phyloP scores from a whole-genome alignment of 2,113 vertebrate species.

The Cryptomyrus ogoouensis region DNA sequence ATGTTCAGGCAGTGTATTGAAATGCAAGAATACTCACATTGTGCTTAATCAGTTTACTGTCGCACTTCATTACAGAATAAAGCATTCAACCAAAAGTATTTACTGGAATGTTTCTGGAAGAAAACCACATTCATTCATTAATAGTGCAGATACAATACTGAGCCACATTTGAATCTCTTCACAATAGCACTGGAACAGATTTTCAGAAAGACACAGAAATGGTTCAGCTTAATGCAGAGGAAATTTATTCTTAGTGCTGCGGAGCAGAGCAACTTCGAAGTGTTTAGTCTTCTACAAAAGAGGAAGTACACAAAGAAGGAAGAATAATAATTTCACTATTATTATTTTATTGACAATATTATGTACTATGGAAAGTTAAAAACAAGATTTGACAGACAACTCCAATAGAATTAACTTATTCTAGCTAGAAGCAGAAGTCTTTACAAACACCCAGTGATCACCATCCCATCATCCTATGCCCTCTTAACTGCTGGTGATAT shows the following conservation, averaged over 20 bases:
- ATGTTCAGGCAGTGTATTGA: neutral
- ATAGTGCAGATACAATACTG: neutral
- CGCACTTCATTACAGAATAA: neutral
- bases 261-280: neutral
- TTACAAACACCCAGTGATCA: neutral
- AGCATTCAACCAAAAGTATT: neutral
- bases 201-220: neutral
- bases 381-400: neutral
- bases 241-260: neutral
- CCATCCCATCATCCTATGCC: neutral
- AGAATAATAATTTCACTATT: neutral
- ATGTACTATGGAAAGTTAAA: neutral
- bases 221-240: neutral
- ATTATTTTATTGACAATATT: neutral
- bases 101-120: neutral
- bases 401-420: neutral
- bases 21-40: neutral
- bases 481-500: neutral
- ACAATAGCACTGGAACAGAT: neutral
- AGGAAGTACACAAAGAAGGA: neutral
- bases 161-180: neutral
- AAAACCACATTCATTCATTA: neutral
- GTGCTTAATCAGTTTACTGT: neutral
- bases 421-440: neutral
- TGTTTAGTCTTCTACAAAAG: neutral